phyloP scores from a whole-genome alignment of 2,113 vertebrate species.

The Steatornis caripensis region DNA sequence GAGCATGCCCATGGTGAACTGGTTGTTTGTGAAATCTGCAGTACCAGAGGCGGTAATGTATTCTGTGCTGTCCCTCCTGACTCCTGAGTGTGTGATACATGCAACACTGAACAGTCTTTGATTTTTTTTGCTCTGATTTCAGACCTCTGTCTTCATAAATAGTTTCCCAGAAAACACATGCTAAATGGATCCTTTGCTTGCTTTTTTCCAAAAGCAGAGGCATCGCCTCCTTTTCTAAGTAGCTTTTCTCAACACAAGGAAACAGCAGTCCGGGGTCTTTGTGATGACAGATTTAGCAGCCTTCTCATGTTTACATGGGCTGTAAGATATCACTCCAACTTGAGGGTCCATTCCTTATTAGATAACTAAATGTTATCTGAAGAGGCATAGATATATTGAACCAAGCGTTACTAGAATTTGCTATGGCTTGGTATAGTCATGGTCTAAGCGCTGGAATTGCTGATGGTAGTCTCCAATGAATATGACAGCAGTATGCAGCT shows the following conservation, averaged over 20 bases:
- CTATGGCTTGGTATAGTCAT: background rate
- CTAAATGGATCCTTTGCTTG: background rate
- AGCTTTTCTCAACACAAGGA: background rate
- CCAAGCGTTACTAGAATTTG: background rate
- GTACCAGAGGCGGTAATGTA: background rate
- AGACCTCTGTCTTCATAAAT: background rate
- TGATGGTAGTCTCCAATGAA: background rate
- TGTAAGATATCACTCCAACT: background rate
- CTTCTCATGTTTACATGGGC: background rate
- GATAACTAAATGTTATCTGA: background rate
- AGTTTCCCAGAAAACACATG: background rate
- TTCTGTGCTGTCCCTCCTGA: background rate
- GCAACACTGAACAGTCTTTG: background rate
- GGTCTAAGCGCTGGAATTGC: background rate
- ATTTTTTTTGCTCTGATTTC: background rate
- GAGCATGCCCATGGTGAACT: background rate
- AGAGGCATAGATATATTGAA: background rate
- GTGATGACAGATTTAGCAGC: background rate
- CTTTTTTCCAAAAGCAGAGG: background rate
- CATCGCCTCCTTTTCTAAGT: background rate
- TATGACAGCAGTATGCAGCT: background rate
- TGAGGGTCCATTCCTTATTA: background rate
- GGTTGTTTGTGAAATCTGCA: background rate
- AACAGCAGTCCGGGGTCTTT: background rate
- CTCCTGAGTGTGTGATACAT: background rate